Base-by-base conservation (phyloP, 1,140 invertebrate genomes). In the Spodoptera frugiperda region DNA sequence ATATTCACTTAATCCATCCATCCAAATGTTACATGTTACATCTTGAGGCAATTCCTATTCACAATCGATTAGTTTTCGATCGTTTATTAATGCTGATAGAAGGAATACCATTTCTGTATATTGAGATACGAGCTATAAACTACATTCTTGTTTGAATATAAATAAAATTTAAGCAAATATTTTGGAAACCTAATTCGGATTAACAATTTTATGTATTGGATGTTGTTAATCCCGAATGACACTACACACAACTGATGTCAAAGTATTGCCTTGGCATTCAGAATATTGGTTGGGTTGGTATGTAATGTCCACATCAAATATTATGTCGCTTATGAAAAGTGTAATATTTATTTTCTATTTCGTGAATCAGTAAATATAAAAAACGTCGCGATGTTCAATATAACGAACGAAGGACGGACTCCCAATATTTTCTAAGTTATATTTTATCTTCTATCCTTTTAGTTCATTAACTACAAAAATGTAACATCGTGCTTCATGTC, bases 31-130 rank as follows among this genome's bases (percentile, higher is more conserved):
- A 78, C 76, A 59, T 77, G 77, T 80, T 81, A 78, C 78, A 82
- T 80, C 70, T 86, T 78, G 83, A 81, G 73, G 85, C 83, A 77
- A 89, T 89, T 89, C 68, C 84, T 85, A 89, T 89, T 87, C 87
- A 84, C 46, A 76, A 84, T 79, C 86, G 81, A 84, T 87, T 87
- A 81, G 81, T 83, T 65, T 81, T 61, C 77, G 76, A 79, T 83
- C 73, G 78, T 84, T 83, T 82, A 79, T 83, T 82, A 84, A 77
- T 82, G 57, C 71, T 59, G 67, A 71, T 53, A 67, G 74, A 82
- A 82, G 82, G 82, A 84, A 81, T 82, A 77, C 77, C 78, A 74
- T 86, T 82, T 78, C 78, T 78, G 81, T 76, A 70, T 81, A 82
- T 84, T 83, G 76, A 79, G 65, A 84, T 85, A 82, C 70, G 79